A percentile compares a stretch with the other conserved stretches of the same genome.
phyloP scores from a whole-genome alignment of 2,888 invertebrate genomes.

The Lycophotia porphyrea region DNA sequence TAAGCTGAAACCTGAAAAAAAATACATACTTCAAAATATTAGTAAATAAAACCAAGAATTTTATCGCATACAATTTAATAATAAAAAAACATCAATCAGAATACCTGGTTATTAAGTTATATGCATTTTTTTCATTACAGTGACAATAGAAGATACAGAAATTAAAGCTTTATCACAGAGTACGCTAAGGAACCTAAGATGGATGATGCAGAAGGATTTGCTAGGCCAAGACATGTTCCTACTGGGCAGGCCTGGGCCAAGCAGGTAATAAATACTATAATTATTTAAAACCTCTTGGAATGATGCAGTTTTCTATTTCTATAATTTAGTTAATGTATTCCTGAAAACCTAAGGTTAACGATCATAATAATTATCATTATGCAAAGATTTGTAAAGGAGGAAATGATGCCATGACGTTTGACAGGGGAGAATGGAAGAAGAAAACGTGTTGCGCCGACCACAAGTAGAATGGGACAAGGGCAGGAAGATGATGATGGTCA shows the following conservation, averaged over 20 bases:
- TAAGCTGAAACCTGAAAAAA: background rate
- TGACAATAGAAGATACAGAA: conserved; percentile 88
- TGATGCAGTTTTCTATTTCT: background rate
- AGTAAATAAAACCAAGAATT: background rate
- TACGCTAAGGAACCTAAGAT: conserved; percentile 95
- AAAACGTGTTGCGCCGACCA: too few relatives aligned
- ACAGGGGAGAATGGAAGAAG: too few relatives aligned
- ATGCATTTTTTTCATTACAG: conserved; percentile 69
- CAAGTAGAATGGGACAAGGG: too few relatives aligned
- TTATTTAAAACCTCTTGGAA: background rate
- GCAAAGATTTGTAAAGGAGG: background rate
- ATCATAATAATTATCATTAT: background rate
- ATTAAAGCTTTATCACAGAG: conserved; percentile 92
- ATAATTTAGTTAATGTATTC: background rate
- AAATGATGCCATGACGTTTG: too few relatives aligned
- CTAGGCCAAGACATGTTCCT: conserved; percentile 98
- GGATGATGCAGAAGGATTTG: conserved; percentile 99
- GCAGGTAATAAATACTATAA: conserved; percentile 75
- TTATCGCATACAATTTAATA: background rate
- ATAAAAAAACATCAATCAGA: background rate
- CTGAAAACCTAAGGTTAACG: background rate
- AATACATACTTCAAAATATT: background rate
- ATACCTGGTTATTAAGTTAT: background rate
- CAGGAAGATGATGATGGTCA: too few relatives aligned
- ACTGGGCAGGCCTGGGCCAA: conserved; percentile 96